Evolutionary conservation across 2,888 invertebrate species (phyloP), one percentile per base, ranked within the genome.

Genomic region (Gymnosoma rotundatum): DNA sequence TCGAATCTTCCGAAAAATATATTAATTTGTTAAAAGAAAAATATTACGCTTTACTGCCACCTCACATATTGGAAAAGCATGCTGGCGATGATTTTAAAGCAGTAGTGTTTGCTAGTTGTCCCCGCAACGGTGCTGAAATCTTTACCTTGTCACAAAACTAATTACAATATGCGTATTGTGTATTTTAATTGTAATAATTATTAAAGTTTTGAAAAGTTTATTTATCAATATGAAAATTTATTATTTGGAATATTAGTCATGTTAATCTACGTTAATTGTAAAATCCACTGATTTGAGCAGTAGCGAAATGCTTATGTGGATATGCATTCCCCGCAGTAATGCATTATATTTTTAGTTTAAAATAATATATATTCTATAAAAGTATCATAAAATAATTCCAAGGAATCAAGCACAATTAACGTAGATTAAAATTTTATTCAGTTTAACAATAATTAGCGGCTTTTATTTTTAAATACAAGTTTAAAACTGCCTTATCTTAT

Each of bases 51-150:
- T 91, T 93, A 78, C 88, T 93, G 88, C 93, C 94, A 83, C 48
- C 85, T 0, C 88, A 89, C 76, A 82, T 89, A n/a, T 60, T 88
- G 81, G 93, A 94, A 74, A 89, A 93, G 60, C 91, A 94, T 86
- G 93, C 91, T 50, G 88, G 92, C 73, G 93, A 93, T 87, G 87
- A 90, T 72, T 93, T 94, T 50, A 93, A 94, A 54, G 93, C 93
- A 52, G 91, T 93, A 21, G 93, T 96, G 86, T 98, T 97, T 92
- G 94, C 95, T 14, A 97, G 97, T 20, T 88, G 88, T 50, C 92
- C 92, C 18, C 89, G 91, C 50, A 88, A 88, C 74, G 92, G 92
- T 56, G 92, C 92, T 50, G 91, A 92, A 87, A 87, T 92, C 50
- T 16, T 83, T 21, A 45, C 16, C n/a, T 67, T 76, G 12, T 60